Percentiles rank a stretch among this genome's conserved stretches.
Conservation (phyloP, 2,113 vertebrate genomes). For the Psephotus haematonotus region DNA sequence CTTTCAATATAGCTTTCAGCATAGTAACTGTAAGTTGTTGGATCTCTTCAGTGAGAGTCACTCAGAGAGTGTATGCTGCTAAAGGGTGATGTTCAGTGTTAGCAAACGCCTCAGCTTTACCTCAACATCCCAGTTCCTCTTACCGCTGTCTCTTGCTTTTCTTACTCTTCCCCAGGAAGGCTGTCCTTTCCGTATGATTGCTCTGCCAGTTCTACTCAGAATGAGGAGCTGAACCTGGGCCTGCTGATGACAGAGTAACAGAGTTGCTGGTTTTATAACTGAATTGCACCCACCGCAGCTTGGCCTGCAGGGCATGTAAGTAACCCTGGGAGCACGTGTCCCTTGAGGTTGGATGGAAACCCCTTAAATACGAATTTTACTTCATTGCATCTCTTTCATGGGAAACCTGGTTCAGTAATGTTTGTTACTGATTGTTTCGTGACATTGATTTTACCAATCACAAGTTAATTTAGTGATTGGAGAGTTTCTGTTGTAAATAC, state of each 20-base stretch:
- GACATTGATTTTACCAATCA: neutral
- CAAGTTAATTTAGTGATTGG: accelerated
- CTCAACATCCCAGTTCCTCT: neutral
- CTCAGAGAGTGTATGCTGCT: neutral
- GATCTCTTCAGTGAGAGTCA: neutral
- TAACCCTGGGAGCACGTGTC: neutral
- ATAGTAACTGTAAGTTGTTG: neutral
- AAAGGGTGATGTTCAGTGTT: neutral
- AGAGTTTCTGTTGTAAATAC: neutral
- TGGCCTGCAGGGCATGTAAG: neutral
- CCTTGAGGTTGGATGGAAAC: neutral
- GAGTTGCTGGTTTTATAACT: neutral
- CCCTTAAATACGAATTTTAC: neutral
- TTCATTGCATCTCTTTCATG: neutral
- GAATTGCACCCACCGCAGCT: neutral
- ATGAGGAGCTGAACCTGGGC: neutral
- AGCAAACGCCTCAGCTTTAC: neutral
- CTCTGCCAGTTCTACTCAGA: neutral
- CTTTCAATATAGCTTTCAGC: neutral
- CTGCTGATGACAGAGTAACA: neutral
- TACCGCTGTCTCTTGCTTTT: neutral
- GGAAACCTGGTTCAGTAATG: neutral
- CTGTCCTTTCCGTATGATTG: accelerated
- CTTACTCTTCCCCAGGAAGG: neutral
- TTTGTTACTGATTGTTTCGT: neutral